Evolutionary conservation across 2,113 vertebrate species (phyloP).

Genomic region (Scartelaos histophorus): DNA sequence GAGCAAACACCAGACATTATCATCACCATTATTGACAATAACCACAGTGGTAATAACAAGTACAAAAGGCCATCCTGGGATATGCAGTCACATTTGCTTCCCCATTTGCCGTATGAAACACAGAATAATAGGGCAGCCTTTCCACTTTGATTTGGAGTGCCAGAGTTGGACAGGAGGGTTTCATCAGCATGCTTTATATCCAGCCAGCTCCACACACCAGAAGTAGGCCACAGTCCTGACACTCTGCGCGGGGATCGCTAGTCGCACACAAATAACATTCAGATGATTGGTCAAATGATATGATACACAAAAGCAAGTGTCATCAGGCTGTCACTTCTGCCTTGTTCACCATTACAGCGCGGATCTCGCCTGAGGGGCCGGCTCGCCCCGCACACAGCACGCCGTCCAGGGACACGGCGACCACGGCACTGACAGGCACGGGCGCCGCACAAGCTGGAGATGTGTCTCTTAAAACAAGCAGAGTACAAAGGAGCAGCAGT

Average conservation of each 20-base stretch:
- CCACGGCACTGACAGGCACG: conserved; percentile 63
- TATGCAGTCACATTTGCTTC: conserved; percentile 70
- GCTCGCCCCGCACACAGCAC: conserved; percentile 31
- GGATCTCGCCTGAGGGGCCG: conserved; percentile 56
- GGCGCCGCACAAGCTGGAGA: conserved; percentile 42
- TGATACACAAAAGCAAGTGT: conserved; percentile 75
- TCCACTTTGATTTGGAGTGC: conserved; percentile 67
- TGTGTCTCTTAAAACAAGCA: conserved; percentile 42
- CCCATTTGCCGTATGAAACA: conserved; percentile 58
- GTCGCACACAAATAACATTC: conserved; percentile 71
- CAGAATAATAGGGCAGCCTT: conserved; percentile 66
- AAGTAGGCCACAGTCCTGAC: conserved; percentile 77
- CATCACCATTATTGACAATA: conserved; percentile 65
- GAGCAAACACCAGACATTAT: conserved; percentile 60
- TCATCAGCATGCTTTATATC: conserved; percentile 70
- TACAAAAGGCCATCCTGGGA: conserved; percentile 65
- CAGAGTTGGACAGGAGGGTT: conserved; percentile 62
- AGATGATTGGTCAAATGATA: conserved; percentile 79
- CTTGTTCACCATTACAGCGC: conserved; percentile 60
- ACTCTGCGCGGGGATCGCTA: conserved; percentile 55
- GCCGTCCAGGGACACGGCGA: conserved; percentile 59
- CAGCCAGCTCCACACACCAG: conserved; percentile 62
- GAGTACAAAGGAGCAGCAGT: conserved; percentile 58
- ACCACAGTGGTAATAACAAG: conserved; percentile 62
- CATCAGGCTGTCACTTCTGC: conserved; percentile 68